Evolutionary conservation across 2,797 vertebrate genomes (phyloP), one percentile per base, ranked within the genome.

Genomic region (Odontamblyopus rebecca): DNA sequence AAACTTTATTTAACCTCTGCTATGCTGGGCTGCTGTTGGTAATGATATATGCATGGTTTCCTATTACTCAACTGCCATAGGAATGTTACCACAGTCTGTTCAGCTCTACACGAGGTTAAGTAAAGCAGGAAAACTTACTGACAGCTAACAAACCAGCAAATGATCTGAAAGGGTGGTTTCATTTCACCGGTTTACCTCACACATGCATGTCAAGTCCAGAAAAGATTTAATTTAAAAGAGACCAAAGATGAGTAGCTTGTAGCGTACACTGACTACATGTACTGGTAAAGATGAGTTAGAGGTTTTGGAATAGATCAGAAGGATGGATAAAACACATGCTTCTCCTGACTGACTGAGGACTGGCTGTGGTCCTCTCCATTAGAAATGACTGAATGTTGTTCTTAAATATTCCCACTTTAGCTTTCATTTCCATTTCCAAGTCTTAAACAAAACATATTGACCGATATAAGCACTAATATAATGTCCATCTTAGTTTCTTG

Each of bases 21-120:
- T 19, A 26, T 38, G 41, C 15, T 53, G n/a, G 53, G 30, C 13
- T 59, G 69, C 19, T 29, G 53, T 18, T 67, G 35, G 23, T n/a
- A 53, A 65, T 64, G 35, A 66, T 70, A 68, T 0, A 44, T 41
- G 44, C 29, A 59, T 57, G 71, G 26, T 63, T 19, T 54, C 59
- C 44, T 16, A 50, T 50, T 44, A 8, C 23, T 18, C 15, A 61
- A 68, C 60, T 60, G 53, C 5, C 19, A n/a, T 5, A n/a, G 35
- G 35, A 63, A 63, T 63, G 61, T 41, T 41, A 63, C 61, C 23
- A 35, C 30, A 35, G 30, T 16, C 29, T 18, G 60, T 35, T 16
- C 15, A 3, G 60, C 32, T 23, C 60, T 32, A 60, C 57, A 60
- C 27, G 1, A 15, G 57, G 57, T 30, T 29, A 6, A 29, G 15